phyloP scores from a whole-genome alignment of 1,140 invertebrate species.

The Drosophila rufa region DNA sequence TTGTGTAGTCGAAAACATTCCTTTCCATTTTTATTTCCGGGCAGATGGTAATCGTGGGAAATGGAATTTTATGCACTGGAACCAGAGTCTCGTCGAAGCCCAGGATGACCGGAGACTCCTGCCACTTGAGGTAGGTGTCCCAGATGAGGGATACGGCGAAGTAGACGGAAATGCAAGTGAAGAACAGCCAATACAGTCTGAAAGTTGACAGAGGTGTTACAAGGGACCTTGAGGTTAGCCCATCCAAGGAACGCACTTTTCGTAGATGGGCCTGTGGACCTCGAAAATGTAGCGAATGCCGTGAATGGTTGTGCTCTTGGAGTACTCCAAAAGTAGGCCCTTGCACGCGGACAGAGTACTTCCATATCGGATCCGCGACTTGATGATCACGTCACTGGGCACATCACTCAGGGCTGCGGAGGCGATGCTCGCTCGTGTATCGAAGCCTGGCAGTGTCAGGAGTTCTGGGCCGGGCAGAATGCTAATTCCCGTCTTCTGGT shows the following conservation, averaged over 20 bases:
- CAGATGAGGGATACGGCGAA: slow-evolving; percentile 85
- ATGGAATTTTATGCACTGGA: slow-evolving; percentile 88
- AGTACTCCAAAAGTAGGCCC: slow-evolving; percentile 83
- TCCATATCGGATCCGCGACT: slow-evolving; percentile 78
- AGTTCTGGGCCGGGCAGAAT: slow-evolving; percentile 65
- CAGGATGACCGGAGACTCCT: slow-evolving; percentile 88
- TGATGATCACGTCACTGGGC: slow-evolving; percentile 79
- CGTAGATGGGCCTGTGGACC: slow-evolving; percentile 79
- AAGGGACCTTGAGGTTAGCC: no score
- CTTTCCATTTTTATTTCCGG: slow-evolving; percentile 88
- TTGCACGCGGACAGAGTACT: slow-evolving; percentile 73
- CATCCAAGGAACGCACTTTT: slow-evolving; percentile 66
- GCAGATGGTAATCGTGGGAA: slow-evolving; percentile 88
- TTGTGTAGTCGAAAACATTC: slow-evolving; percentile 86
- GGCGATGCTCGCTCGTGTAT: slow-evolving; percentile 65
- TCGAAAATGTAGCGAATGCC: slow-evolving; percentile 85
- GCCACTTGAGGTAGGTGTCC: slow-evolving; percentile 88
- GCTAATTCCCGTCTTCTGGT: slow-evolving; percentile 46
- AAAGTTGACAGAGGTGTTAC: neutral
- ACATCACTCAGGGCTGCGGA: slow-evolving; percentile 76
- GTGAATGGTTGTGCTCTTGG: slow-evolving; percentile 83
- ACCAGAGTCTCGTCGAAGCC: slow-evolving; percentile 88
- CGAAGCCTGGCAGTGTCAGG: slow-evolving; percentile 40
- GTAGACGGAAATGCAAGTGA: slow-evolving; percentile 78
- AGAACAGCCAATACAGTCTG: slow-evolving; percentile 78